Base-by-base conservation (phyloP, 2,888 invertebrate genomes). In the Julus scanicus region DNA sequence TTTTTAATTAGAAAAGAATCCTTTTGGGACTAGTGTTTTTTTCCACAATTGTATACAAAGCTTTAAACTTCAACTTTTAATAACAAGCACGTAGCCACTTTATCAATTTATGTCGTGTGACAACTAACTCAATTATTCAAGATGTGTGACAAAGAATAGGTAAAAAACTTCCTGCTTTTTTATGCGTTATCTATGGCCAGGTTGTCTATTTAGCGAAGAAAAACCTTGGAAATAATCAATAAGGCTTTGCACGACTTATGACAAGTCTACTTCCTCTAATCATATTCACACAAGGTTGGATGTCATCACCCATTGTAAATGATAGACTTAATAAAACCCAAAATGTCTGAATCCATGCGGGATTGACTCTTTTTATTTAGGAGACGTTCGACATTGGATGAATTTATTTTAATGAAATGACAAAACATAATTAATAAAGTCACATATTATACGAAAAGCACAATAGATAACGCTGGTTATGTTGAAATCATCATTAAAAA, bases 101-200 rank as follows among this genome's bases (percentile, higher is more conserved):
- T 71, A 71, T 71, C 71, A 71, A 71, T 29, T 71, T 11, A 8
- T 71, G 29, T 29, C 29, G 29, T 71, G 71, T 71, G 71, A 71
- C 71, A 71, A 71, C 71, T 29, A 71, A 71, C 11, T 71, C 29
- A 71, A 71, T 71, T 71, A 71, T 71, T 71, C 71, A 71, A 71
- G 71, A 29, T 11, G 71, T 71, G 71, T 71, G 71, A 71, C 71
- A 71, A 20, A 71, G 20, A 2, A 8, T 11, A 71, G 29, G 71
- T 20, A 29, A 71, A 71, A 63, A 71, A 71, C 6, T 20, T 20
- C 20, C 71, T 20, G 11, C 20, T n/a, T 29, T 71, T 71, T 71
- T 71, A 71, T 5, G 29, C 11, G 71, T 29, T 71, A 29, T 71
- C 71, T 71, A 29, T 20, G 29, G 71, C 29, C 71, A 71, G 29